Base-by-base conservation (phyloP, 2,113 vertebrate species). In the Dipodomys stephensi region DNA sequence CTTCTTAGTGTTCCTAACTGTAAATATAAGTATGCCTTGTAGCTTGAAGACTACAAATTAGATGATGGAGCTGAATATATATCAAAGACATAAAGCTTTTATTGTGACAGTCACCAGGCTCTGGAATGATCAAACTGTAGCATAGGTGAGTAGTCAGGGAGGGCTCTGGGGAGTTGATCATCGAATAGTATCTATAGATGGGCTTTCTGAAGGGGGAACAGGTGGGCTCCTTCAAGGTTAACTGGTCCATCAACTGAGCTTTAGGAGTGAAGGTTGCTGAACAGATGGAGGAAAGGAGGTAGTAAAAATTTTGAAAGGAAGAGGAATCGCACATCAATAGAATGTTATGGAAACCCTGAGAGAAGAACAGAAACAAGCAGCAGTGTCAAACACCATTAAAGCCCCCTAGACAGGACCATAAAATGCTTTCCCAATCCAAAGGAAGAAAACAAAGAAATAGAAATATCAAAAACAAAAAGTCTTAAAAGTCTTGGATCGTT, bases 391-490 rank as follows among this genome's bases (percentile, higher is more conserved):
- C 53, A 77, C 89, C 71, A 12, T 87, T 79, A 82, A 92, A 44
- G 73, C 74, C 65, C 85, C 44, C 13, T 44, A 83, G 90, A 62
- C 9, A 19, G 2, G 32, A 44, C 67, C 67, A 57, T 82, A 73
- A 93, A 85, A 53, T 76, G 20, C 46, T 87, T 95, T 92, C n/a
- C 88, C 72, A 80, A 25, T 72, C 74, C 30, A 88, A 92, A 82
- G 78, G n/a, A 92, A 92, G 82, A 79, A 91, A 83, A 81, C 53
- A 86, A 93, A 84, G 68, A 89, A 87, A 92, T n/a, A 62, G 87
- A 92, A 94, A 89, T 53, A 81, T 94, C 80, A 81, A 78, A 95
- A 86, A 49, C 67, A 95, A 93, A 93, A 94, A 67, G 57, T 86
- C 88, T 72, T 83, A 19, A 49, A 93, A 87, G 68, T 69, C 91